Base-by-base conservation (phyloP, 2,113 vertebrate genomes). In the Anser brachyrhynchus region DNA sequence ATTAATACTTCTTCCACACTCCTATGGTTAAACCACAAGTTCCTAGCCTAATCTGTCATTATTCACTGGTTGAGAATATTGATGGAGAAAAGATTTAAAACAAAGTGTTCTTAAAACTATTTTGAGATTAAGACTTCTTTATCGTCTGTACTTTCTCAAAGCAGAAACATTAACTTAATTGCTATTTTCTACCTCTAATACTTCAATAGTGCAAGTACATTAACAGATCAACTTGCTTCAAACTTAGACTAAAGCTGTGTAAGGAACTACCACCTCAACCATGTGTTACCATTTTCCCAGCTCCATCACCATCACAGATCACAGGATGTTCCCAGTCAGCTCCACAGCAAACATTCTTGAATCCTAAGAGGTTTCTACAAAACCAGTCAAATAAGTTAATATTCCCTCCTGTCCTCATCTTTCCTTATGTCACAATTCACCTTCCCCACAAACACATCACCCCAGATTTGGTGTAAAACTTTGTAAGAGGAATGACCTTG, bases 1-100 rank as follows among this genome's bases (percentile, higher is more conserved):
- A 95, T 95, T 95, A 95, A 91, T 92, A 92, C 75, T 88, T 95
- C 69, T 61, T 61, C 75, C 73, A 87, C 83, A 91, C 66, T 85
- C 55, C 65, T 39, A 65, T 37, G 72, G 59, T 89, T 91, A 89
- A 84, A 44, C 54, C 67, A 29, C 65, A 55, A 59, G 46, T 71
- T 89, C 41, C 39, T 93, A 77, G 83, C 57, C 43, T 92, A 69
- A 93, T 87, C 88, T 90, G 76, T 78, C 93, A 92, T 69, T 84
- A 90, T 65, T 84, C 83, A 69, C 37, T 54, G 70, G 33, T 72
- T 84, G 46, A 67, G 92, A 90, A 80, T n/a, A 52, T 6, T 64
- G 75, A 86, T 19, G 80, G 26, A 22, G 69, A 93, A 90, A 55
- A 91, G 71, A 75, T 78, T 89, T 87, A 87, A 62, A 87, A 78